A percentile compares a stretch with the other conserved stretches of the same genome.
Evolutionary conservation across 2,797 vertebrate species (phyloP).

Genomic region (Neomorphus geoffroyi): DNA sequence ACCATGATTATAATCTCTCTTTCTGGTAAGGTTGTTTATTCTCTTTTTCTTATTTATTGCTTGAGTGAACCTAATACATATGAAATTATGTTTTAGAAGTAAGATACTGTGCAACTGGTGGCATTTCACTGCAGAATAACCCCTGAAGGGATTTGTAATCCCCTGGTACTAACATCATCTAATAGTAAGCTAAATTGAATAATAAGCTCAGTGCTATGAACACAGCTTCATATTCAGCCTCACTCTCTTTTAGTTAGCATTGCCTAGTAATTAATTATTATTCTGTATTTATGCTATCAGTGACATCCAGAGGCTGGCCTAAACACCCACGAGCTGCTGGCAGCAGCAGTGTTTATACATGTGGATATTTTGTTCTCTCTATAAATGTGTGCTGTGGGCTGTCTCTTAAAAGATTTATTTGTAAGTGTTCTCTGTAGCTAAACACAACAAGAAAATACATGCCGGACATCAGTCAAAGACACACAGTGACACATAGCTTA

Average conservation of each 20-base stretch:
- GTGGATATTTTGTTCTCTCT: background rate
- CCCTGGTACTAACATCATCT: background rate
- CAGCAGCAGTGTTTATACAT: background rate
- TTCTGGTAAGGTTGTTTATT: background rate
- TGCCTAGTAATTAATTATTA: constrained; percentile 32
- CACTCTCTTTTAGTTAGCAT: background rate
- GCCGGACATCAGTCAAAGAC: constrained; percentile 39
- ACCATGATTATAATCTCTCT: background rate
- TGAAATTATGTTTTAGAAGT: constrained; percentile 1
- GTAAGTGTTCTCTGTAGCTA: background rate
- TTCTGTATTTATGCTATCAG: background rate
- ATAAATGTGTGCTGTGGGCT: background rate
- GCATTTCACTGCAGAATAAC: constrained; percentile 6
- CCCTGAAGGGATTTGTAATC: constrained; percentile 40
- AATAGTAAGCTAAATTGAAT: constrained; percentile 20
- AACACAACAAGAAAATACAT: background rate
- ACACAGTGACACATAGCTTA: background rate
- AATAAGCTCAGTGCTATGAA: background rate
- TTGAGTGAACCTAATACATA: background rate
- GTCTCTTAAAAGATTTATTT: background rate
- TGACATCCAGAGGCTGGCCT: background rate
- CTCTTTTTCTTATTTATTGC: constrained; percentile 22
- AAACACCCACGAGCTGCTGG: rapidly evolving
- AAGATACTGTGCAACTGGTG: constrained; percentile 2
- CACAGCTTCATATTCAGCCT: background rate